A percentile compares a stretch with the other conserved stretches of the same genome.
These are phyloP conservation scores for Pemphredon lugubris DNA, from an alignment of 2,888 invertebrate genomes.

Conservation along the genomic window DNA sequence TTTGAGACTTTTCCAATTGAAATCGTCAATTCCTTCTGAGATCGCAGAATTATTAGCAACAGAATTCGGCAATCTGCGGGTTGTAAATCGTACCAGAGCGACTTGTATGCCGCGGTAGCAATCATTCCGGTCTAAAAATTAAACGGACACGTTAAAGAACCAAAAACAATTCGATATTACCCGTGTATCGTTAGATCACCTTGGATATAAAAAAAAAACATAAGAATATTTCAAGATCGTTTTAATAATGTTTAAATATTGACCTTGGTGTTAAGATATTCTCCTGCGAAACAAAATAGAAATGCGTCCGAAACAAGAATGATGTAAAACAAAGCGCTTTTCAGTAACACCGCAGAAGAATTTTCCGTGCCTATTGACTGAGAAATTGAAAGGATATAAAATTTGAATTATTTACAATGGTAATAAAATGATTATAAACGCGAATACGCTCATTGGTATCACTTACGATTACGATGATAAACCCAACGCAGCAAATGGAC, in stretches of 20 bases:
- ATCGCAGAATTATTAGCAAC: conserved; percentile 46
- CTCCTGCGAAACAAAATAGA: conserved; percentile 59
- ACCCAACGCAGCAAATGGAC: conserved; percentile 41
- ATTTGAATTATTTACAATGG: no score
- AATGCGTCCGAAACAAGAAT: conserved; percentile 52
- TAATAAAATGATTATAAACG: no score
- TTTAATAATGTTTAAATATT: no score
- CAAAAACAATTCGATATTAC: no score
- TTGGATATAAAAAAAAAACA: no score
- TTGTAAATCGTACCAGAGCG: conserved; percentile 54
- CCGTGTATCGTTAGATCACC: no score
- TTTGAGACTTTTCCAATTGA: conserved; percentile 51
- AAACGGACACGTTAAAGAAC: background rate
- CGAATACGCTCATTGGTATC: no score
- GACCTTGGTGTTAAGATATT: conserved; percentile 55
- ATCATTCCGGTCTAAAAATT: conserved; percentile 51
- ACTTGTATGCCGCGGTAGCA: conserved; percentile 39
- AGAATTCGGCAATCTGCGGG: conserved; percentile 40
- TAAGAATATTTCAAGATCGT: no score
- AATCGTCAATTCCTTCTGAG: conserved; percentile 50
- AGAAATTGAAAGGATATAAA: conserved; percentile 15
- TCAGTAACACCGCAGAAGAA: conserved; percentile 25
- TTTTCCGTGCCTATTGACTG: conserved; percentile 17
- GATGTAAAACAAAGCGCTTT: conserved; percentile 44
- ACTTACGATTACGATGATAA: conserved; percentile 47